Evolutionary conservation across 2,888 invertebrate species (phyloP), one percentile per base, ranked within the genome.

Genomic region (Caenorhabditis becei): DNA sequence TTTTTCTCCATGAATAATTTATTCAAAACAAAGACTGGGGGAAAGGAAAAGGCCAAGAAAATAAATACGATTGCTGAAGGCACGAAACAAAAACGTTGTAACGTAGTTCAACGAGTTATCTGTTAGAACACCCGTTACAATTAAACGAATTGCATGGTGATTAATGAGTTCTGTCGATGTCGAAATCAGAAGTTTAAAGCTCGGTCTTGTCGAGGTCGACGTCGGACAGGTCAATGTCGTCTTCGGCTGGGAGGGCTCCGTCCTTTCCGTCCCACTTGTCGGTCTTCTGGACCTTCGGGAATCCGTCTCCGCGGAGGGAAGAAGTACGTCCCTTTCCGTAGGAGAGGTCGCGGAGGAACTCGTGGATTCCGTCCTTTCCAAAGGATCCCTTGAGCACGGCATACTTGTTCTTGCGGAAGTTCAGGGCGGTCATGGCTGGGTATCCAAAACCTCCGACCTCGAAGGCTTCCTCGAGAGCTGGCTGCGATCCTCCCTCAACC

Each of bases 401-500:
- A 93, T 95, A 99, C 92, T 97, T 97, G 94, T 96, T 95, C 93
- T 99, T 99, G 92, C 97, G 96, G 16, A 95, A 94, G 92, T 97
- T 99, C 74, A 98, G 95, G 20, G 96, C 97, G 7, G 97, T 97
- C 95, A 99, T 95, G 0, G 98, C 97, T 1, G 99, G 99, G 92
- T 99, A 99, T 11, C 99, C 99, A 92, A 99, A 99, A 94, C 94
- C 99, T 82, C 99, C 99, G 85, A 99, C 95, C 91, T 96, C 98
- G 41, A 99, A 92, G 0, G 96, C 94, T 82, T 94, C 94, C 92
- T 99, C 99, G 20, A 99, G 91, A 0, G 94, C 94, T 0, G 93
- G 91, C 92, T 99, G 97, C 1, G 95, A 93, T 11, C 94, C 95
- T 51, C 96, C 97, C 92, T 98, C 97, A 1, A 95, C 92, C 99